A percentile compares a stretch with the other conserved stretches of the same genome.
These are phyloP conservation scores for Parapristionchus giblindavisi DNA, from an alignment of 2,888 invertebrate genomes.

Conservation along the genomic window DNA sequence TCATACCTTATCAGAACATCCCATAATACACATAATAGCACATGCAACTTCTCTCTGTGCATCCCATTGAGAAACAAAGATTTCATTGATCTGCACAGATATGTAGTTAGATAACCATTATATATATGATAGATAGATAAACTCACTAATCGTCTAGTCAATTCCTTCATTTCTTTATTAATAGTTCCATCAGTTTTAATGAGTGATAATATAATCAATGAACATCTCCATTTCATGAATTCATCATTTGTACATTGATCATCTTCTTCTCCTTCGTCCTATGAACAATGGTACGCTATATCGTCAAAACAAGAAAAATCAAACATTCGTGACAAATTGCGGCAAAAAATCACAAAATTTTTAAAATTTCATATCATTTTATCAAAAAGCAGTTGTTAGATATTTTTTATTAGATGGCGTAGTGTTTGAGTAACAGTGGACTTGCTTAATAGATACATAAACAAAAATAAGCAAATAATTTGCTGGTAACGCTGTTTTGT, in stretches of 20 bases:
- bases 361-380: neutral
- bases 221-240: conserved; percentile 27
- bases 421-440: too few relatives aligned
- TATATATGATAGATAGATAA: neutral
- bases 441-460: too few relatives aligned
- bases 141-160: neutral
- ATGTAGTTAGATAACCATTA: neutral
- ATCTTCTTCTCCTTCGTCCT: conserved; percentile 4
- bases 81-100: neutral
- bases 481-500: too few relatives aligned
- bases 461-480: too few relatives aligned
- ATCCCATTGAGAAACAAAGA: conserved; percentile 21
- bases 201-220: conserved; percentile 16
- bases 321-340: neutral
- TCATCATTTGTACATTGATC: conserved; percentile 8
- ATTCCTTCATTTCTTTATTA: neutral
- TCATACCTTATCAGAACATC: conserved; percentile 14
- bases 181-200: neutral
- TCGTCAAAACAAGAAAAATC: too few relatives aligned
- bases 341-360: neutral
- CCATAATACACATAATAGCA: neutral
- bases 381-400: conserved; percentile 4
- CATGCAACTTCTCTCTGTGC: conserved; percentile 10
- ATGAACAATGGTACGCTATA: too few relatives aligned
- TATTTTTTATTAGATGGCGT: too few relatives aligned